Conservation (phyloP, 92 coral and sea anemone genomes). For the Paragorgia papillata region DNA sequence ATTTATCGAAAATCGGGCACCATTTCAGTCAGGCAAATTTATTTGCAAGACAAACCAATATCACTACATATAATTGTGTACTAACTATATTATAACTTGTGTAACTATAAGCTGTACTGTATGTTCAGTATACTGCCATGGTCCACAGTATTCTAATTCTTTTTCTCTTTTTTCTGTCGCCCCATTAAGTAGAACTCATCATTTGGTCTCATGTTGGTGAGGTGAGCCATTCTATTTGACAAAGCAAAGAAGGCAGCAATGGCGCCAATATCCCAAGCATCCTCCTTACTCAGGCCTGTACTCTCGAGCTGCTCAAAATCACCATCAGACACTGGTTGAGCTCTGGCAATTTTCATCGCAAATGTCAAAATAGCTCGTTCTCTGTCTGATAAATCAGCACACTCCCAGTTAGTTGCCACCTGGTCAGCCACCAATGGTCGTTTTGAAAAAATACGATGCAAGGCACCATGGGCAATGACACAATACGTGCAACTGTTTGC, state of each 20-base stretch:
- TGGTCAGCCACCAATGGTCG: conserved; percentile 88
- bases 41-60: too few species aligned
- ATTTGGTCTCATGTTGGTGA: conserved; percentile 90
- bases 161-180: conserved; percentile 64
- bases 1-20: too few species aligned
- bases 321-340: conserved; percentile 72
- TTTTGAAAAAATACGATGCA: conserved; percentile 87
- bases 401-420: conserved; percentile 85
- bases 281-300: conserved; percentile 76
- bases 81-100: too few species aligned
- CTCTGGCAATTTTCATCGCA: conserved; percentile 73
- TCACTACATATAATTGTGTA: too few species aligned
- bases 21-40: too few species aligned
- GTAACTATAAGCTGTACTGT: too few species aligned
- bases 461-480: conserved; percentile 91
- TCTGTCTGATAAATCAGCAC: conserved; percentile 78
- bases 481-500: conserved; percentile 96
- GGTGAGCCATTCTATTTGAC: conserved; percentile 92
- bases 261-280: conserved; percentile 94
- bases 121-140: background rate
- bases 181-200: conserved; percentile 88
- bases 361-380: conserved; percentile 88
- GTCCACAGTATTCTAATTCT: conserved; percentile 15
- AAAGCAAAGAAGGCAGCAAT: conserved; percentile 93
- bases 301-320: conserved; percentile 71